Base-by-base conservation (phyloP, 2,113 vertebrate species). In the Tursiops truncatus region DNA sequence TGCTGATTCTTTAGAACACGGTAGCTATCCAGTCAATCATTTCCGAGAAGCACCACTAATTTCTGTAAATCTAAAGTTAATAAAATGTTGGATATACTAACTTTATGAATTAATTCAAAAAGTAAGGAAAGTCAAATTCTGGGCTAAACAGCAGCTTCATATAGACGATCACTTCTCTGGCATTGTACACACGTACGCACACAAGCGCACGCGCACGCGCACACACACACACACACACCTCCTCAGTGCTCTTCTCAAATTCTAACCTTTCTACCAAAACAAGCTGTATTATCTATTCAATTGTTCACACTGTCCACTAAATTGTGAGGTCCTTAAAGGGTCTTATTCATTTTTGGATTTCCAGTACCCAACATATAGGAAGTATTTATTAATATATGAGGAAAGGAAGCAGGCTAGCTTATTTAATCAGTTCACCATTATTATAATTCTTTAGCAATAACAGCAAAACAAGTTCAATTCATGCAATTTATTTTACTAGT, bases 31-130 rank as follows among this genome's bases (percentile, higher is more conserved):
- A 10, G 8, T 68, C 77, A 44, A 25, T 93, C 86, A 83, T 79
- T 93, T 82, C 33, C 26, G 92, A 47, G 13, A 71, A 96, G 71
- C 20, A 47, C 31, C n/a, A 60, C 33, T 90, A 71, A 88, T 94
- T 28, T 81, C 82, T 83, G 20, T 25, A 92, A 53, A 80, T 89
- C 31, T 94, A 84, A 95, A 92, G 71, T 93, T 76, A 96, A 84
- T 33, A 70, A 95, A 80, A 36, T 63, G 23, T 74, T 38, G 44
- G 20, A 65, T 41, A 92, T 17, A 80, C 33, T 89, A 89, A 87
- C 6, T 88, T 87, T 18, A 60, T 58, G 13, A 93, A 94, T 82
- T 67, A 80, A 79, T 80, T 33, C 53, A 56, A 25, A 79, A 83
- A 88, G 68, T 74, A 73, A 82, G 14, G 44, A 92, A 96, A 89